phyloP scores from a whole-genome alignment of 1,140 invertebrate genomes.

The Xylocopa sonorina region DNA sequence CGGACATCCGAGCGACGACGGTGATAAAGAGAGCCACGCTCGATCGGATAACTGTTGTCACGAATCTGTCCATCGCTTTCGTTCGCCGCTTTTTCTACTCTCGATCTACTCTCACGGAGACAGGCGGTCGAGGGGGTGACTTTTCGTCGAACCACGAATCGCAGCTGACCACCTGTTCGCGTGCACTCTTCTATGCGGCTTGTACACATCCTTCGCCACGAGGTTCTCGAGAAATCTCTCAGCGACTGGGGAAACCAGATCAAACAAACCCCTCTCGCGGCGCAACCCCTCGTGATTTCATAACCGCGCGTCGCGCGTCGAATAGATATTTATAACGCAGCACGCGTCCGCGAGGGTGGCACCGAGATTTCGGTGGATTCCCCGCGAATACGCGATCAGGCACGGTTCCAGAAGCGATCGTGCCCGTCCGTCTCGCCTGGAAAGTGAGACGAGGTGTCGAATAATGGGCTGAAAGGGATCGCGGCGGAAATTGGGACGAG shows the following conservation, averaged over 20 bases:
- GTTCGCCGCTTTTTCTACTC: not conserved
- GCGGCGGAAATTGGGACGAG: constrained; percentile 17
- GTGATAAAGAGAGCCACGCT: constrained; percentile 12
- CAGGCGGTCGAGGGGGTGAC: too few species aligned
- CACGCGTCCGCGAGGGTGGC: not conserved
- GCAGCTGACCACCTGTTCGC: too few species aligned
- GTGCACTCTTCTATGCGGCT: too few species aligned
- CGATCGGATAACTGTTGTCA: not conserved
- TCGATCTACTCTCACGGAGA: too few species aligned
- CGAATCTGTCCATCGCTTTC: not conserved
- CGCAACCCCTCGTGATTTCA: not conserved
- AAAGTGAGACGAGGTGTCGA: constrained; percentile 32
- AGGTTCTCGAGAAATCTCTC: too few species aligned
- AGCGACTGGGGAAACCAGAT: not conserved
- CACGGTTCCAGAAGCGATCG: constrained; percentile 37
- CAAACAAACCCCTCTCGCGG: not conserved
- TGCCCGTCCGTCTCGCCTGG: constrained; percentile 6
- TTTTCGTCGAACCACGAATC: too few species aligned
- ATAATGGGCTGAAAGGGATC: constrained; percentile 44
- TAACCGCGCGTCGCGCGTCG: not conserved
- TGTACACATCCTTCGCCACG: too few species aligned
- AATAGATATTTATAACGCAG: constrained; percentile 42
- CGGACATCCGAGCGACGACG: constrained; percentile 49
- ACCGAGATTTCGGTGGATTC: not conserved
- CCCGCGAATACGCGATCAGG: constrained; percentile 33